phyloP scores from a whole-genome alignment of 2,113 vertebrate genomes.

The Candoia aspera region DNA sequence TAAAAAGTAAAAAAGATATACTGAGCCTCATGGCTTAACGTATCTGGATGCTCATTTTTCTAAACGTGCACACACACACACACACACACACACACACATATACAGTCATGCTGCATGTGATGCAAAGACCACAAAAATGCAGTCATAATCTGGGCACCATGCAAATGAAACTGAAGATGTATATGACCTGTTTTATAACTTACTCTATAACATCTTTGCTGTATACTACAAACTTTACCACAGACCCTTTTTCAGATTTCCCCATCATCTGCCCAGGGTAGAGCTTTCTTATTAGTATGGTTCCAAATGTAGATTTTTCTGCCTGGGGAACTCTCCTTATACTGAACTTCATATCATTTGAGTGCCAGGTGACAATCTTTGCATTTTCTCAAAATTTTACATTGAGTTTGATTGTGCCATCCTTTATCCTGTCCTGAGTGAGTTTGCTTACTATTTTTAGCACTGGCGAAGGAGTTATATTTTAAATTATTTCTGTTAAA shows the following conservation, averaged over 20 bases:
- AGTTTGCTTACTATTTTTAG: not conserved
- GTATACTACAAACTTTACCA: not conserved
- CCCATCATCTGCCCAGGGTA: not conserved
- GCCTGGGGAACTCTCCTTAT: not conserved
- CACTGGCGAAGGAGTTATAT: not conserved
- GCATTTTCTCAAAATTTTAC: not conserved
- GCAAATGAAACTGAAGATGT: not conserved
- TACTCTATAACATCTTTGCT: not conserved
- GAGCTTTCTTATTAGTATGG: not conserved
- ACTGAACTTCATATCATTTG: not conserved
- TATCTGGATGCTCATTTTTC: not conserved
- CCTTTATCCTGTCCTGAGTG: not conserved
- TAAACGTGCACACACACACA: not conserved
- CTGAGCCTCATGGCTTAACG: not conserved
- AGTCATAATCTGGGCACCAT: not conserved
- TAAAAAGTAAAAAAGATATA: not conserved
- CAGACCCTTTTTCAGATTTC: not conserved
- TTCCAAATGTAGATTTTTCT: not conserved
- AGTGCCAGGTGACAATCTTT: not conserved
- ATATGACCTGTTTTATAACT: not conserved
- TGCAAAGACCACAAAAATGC: not conserved
- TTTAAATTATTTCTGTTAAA: not conserved
- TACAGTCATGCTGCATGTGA: not conserved
- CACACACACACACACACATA: not conserved
- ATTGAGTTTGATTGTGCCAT: not conserved